Conservation (phyloP, 2,888 invertebrate species). For the Tetranychus truncatus region DNA sequence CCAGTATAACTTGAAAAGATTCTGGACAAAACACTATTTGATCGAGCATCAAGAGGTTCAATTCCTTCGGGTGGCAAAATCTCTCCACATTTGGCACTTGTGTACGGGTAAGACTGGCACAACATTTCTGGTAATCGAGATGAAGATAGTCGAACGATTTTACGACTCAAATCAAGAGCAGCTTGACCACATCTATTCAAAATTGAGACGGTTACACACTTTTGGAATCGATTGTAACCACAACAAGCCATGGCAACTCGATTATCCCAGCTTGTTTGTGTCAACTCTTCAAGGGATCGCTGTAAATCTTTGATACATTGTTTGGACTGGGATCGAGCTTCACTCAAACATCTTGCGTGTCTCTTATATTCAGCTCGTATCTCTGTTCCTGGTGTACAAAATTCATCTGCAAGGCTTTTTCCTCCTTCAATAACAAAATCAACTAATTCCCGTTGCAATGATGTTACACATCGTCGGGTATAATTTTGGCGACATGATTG, state of each 20-base stretch:
- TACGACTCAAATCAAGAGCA: constrained; percentile 27
- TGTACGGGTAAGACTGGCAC: constrained; percentile 25
- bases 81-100: constrained; percentile 24
- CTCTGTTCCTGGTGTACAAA: constrained; percentile 26
- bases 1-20: constrained; percentile 27
- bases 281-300: constrained; percentile 23
- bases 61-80: constrained; percentile 25
- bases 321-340: constrained; percentile 17
- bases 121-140: constrained; percentile 27
- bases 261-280: constrained; percentile 25
- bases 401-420: constrained; percentile 25
- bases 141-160: constrained; percentile 25
- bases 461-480: constrained; percentile 26
- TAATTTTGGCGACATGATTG: constrained; percentile 26
- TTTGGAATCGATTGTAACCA: constrained; percentile 17
- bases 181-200: constrained; percentile 26
- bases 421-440: constrained; percentile 26
- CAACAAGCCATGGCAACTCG: constrained; percentile 27
- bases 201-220: constrained; percentile 24
- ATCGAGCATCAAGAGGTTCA: constrained; percentile 23
- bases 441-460: constrained; percentile 26
- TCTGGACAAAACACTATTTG: constrained; percentile 24
- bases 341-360: constrained; percentile 26
- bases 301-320: constrained; percentile 26
- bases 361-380: constrained; percentile 24